phyloP scores from a whole-genome alignment of 2,797 vertebrate species.

The Bradypus variegatus region DNA sequence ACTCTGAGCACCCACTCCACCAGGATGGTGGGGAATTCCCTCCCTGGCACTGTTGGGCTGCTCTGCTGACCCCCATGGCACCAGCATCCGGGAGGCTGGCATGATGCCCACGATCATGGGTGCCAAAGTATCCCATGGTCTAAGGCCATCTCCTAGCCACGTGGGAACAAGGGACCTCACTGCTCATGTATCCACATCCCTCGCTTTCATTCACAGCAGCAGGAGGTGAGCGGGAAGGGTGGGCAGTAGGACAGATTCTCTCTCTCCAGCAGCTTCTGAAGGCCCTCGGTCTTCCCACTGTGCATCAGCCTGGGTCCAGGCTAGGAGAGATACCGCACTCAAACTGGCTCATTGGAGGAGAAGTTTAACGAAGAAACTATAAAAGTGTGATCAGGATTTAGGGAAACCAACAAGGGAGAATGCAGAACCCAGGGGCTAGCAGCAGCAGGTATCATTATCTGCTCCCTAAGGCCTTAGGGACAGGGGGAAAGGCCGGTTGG shows the following conservation, averaged over 20 bases:
- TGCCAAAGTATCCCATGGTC: too few relatives aligned
- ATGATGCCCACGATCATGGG: too few relatives aligned
- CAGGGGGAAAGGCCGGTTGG: not conserved
- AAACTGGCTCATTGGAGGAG: not conserved
- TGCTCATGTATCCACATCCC: not conserved
- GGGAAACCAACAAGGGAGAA: not conserved
- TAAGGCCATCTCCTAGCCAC: not conserved
- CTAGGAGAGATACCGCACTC: too few relatives aligned
- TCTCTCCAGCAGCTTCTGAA: not conserved
- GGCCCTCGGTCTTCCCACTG: not conserved
- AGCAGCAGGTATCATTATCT: too few relatives aligned
- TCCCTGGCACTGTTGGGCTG: too few relatives aligned
- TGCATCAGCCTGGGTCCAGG: not conserved
- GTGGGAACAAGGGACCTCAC: fast-evolving
- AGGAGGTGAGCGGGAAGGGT: fast-evolving
- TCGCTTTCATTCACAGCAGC: not conserved
- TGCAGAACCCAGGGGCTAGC: not conserved
- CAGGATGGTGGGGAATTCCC: not conserved
- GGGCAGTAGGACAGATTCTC: not conserved
- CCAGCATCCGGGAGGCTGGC: not conserved
- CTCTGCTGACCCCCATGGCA: too few relatives aligned
- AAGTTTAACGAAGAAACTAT: not conserved
- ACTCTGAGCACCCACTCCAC: not conserved
- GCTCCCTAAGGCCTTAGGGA: not conserved
- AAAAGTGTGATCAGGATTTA: not conserved